Conservation (phyloP, 2,888 invertebrate species). For the Panopea generosa region DNA sequence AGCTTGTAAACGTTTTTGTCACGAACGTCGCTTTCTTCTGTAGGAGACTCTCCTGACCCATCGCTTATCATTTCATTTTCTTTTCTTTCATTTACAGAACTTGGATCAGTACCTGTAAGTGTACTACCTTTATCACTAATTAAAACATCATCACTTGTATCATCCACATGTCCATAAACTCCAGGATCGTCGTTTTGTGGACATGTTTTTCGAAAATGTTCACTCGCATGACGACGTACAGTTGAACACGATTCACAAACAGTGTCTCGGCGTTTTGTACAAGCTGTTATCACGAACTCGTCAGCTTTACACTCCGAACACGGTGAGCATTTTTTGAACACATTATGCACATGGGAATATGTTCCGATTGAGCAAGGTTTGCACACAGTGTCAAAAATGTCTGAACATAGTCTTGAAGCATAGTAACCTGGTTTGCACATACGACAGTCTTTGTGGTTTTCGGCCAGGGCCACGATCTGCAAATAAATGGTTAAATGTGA, state of each 20-base stretch:
- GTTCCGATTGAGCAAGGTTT: conserved; percentile 58
- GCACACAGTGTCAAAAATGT: conserved; percentile 67
- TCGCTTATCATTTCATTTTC: conserved; percentile 9
- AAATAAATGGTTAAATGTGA: too few relatives aligned
- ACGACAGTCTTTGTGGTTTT: conserved; percentile 46
- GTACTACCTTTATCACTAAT: not conserved
- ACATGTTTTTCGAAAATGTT: conserved; percentile 38
- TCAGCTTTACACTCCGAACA: conserved; percentile 65
- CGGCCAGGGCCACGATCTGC: conserved; percentile 8
- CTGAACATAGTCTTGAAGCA: conserved; percentile 58
- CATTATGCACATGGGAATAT: conserved; percentile 46
- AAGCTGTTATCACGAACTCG: conserved; percentile 54
- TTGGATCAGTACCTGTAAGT: not conserved
- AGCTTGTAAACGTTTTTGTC: conserved; percentile 1
- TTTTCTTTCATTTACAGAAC: not conserved
- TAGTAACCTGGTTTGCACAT: conserved; percentile 67
- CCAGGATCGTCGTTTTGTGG: conserved; percentile 35
- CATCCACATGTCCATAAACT: not conserved
- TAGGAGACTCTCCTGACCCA: conserved; percentile 1
- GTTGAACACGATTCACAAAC: conserved; percentile 64
- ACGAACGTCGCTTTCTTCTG: not conserved
- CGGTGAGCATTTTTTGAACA: conserved; percentile 35
- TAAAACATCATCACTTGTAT: not conserved
- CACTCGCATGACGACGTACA: conserved; percentile 25
- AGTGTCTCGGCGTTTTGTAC: conserved; percentile 59